A percentile compares a stretch with the other conserved stretches of the same genome.
phyloP scores from a whole-genome alignment of 1,140 invertebrate genomes.

The Epicauta chinensis region DNA sequence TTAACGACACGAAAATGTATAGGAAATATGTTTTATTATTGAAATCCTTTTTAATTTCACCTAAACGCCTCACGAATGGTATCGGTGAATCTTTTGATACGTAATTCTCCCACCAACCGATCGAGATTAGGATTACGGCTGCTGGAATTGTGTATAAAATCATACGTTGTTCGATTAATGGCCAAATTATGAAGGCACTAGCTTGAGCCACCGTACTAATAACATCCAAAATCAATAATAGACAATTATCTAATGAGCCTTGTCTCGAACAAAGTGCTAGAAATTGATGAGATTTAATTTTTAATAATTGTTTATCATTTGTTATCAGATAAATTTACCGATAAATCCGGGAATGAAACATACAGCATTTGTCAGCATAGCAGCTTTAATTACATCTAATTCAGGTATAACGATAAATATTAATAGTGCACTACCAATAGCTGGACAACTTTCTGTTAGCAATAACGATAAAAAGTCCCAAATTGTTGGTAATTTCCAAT shows the following conservation, averaged over 20 bases:
- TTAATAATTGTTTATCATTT: not conserved
- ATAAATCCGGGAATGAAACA: conserved; percentile 78
- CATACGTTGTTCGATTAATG: conserved; percentile 45
- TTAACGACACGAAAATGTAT: conserved; percentile 61
- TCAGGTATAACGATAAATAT: conserved; percentile 84
- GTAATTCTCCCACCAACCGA: conserved; percentile 83
- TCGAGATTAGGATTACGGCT: conserved; percentile 63
- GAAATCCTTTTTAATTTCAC: conserved; percentile 50
- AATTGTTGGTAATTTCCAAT: conserved; percentile 55
- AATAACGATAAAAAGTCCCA: conserved; percentile 62
- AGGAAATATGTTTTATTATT: conserved; percentile 59
- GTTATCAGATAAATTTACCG: conserved; percentile 23
- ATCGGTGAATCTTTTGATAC: conserved; percentile 48
- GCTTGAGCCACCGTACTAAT: conserved; percentile 53
- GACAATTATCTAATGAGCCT: not conserved
- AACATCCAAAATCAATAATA: conserved; percentile 49
- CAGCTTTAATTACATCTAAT: conserved; percentile 83
- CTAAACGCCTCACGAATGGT: conserved; percentile 50
- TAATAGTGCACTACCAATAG: conserved; percentile 76
- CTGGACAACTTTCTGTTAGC: conserved; percentile 79
- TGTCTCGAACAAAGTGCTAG: not conserved
- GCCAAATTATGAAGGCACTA: conserved; percentile 62
- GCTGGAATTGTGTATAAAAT: conserved; percentile 57
- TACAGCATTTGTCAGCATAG: conserved; percentile 90
- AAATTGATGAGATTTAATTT: too few relatives aligned